These are phyloP conservation scores for Drosophila kanapiae DNA, from an alignment of 1,140 invertebrate genomes.

Conservation along the genomic window DNA sequence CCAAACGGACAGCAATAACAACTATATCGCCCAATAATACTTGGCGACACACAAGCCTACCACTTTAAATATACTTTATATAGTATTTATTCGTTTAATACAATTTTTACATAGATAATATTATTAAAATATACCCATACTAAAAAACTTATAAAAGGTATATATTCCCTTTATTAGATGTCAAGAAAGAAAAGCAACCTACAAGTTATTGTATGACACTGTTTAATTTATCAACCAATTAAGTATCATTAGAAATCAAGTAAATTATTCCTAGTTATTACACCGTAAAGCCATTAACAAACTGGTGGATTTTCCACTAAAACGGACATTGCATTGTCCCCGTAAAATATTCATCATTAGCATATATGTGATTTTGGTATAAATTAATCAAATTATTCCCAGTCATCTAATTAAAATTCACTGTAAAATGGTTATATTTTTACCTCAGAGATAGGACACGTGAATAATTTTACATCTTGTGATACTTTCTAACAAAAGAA, in stretches of 20 bases:
- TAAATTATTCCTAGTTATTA: neutral
- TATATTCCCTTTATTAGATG: neutral
- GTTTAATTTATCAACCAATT: slow-evolving; percentile 13
- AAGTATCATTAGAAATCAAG: neutral
- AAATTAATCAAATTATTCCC: slow-evolving; percentile 14
- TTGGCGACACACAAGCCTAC: neutral
- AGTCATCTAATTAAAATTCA: slow-evolving; percentile 4
- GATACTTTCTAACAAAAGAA: slow-evolving; percentile 4
- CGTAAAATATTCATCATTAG: slow-evolving; percentile 8
- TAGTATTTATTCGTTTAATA: too few relatives aligned
- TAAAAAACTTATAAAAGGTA: too few relatives aligned
- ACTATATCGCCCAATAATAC: neutral
- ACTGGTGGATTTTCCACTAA: slow-evolving; percentile 5
- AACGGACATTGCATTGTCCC: slow-evolving; percentile 11
- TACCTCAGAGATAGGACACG: neutral
- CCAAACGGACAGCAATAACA: neutral
- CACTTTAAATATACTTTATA: too few relatives aligned
- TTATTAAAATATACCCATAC: too few relatives aligned
- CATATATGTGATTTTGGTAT: slow-evolving; percentile 8
- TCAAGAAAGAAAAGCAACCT: too few relatives aligned
- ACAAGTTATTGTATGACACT: neutral
- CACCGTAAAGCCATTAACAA: neutral
- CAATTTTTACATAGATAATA: too few relatives aligned
- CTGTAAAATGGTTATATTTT: neutral
- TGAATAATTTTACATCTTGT: neutral